Conservation (phyloP, 2,113 vertebrate species). For the Tenrec ecaudatus region DNA sequence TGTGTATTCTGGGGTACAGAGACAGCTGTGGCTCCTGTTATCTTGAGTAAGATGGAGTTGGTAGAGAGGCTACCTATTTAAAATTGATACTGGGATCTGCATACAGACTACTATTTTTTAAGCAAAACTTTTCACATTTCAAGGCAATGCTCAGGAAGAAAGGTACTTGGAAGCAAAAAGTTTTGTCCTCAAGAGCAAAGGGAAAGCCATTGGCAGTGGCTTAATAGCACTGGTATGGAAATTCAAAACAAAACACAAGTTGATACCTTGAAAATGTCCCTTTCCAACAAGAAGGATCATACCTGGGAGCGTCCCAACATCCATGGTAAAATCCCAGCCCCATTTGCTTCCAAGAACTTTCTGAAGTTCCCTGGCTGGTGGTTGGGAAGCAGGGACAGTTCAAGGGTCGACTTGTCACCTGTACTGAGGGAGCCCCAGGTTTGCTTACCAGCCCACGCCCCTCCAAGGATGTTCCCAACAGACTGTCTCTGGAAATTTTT, state of each 20-base stretch:
- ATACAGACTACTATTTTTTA: background rate
- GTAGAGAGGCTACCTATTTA: background rate
- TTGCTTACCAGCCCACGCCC: background rate
- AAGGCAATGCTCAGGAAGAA: background rate
- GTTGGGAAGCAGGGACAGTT: background rate
- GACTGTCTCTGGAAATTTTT: background rate
- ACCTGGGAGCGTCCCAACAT: no score
- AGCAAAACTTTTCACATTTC: background rate
- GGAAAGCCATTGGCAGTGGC: background rate
- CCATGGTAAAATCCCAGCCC: no score
- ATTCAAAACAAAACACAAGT: background rate
- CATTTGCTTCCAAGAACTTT: no score
- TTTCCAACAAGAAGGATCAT: background rate
- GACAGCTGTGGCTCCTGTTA: background rate
- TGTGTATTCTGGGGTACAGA: background rate
- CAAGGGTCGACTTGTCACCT: background rate
- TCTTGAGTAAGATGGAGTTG: no score
- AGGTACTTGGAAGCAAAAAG: background rate
- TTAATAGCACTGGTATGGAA: background rate
- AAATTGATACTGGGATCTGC: background rate
- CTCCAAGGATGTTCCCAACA: no score
- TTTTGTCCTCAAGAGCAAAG: background rate
- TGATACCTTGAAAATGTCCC: background rate
- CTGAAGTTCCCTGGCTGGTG: no score
- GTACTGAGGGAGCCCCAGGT: background rate